Evolutionary conservation across 2,797 vertebrate genomes (phyloP), one percentile per base, ranked within the genome.

Genomic region (Graptemys geographica): DNA sequence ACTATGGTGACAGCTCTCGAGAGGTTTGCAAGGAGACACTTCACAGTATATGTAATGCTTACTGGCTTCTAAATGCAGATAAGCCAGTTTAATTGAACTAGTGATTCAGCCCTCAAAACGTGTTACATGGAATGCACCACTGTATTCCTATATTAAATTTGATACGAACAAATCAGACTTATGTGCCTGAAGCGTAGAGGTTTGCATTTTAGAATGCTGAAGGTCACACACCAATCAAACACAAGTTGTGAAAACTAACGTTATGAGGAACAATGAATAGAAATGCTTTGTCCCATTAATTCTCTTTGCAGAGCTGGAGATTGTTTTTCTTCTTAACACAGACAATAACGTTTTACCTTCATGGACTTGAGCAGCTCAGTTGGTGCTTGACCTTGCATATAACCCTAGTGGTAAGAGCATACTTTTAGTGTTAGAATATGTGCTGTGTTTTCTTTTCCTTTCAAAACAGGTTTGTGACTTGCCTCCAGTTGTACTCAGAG

Each of bases 141-240:
- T 52, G 83, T 95, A 90, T 88, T 84, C 7, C 27, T 72, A 28
- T 65, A 81, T 81, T 93, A 88, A 80, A 81, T 95, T 95, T 95
- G 37, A 21, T 76, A 81, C n/a, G 49, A 90, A 47, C 33, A 95
- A 93, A 87, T 93, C 47, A 79, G 27, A 33, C 28, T 91, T 0
- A 0, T 51, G 52, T 87, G 51, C 1, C 1, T 79, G 56, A 88
- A 90, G 25, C 80, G 83, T 9, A 79, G 90, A 89, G 37, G 80
- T 90, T 87, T 94, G 11, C 81, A 79, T 47, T 93, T 76, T 81
- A 49, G 33, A 80, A 89, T 65, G 41, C n/a, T 88, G 56, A 86
- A 94, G 76, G 33, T 95, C 23, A 2, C 33, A 86, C 1, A 55
- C 56, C 74, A 92, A 28, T 89, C 85, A 92, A 93, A 53, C 4